phyloP scores from a whole-genome alignment of 2,113 vertebrate genomes.

The Gavialis gangeticus region DNA sequence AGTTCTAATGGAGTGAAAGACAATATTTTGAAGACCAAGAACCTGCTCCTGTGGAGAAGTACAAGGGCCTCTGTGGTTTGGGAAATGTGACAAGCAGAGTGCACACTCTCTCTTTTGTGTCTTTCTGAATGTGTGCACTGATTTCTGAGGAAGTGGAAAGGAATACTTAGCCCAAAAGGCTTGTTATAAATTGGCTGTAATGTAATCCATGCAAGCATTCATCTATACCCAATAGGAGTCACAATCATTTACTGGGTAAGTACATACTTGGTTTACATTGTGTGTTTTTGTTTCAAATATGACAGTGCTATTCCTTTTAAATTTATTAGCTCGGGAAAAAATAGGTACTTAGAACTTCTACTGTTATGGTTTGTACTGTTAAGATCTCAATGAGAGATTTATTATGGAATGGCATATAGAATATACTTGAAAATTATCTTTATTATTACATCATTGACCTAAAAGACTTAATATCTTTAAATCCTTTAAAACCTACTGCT shows the following conservation, averaged over 20 bases:
- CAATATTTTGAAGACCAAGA: neutral
- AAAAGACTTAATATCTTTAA: neutral
- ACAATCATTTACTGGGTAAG: neutral
- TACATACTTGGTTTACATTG: neutral
- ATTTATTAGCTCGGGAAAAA: neutral
- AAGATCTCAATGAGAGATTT: neutral
- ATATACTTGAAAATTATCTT: neutral
- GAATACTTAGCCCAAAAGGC: neutral
- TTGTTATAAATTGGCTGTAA: neutral
- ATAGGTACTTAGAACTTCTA: too few relatives aligned
- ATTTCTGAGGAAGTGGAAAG: neutral
- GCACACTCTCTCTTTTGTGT: neutral
- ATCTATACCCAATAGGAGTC: neutral
- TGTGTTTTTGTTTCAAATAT: neutral
- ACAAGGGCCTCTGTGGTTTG: neutral
- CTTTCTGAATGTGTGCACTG: neutral
- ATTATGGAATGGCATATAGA: neutral
- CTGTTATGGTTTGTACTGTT: neutral
- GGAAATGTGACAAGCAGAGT: neutral
- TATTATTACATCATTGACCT: neutral
- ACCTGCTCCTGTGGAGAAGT: neutral
- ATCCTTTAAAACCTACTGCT: rapidly evolving
- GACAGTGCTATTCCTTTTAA: neutral
- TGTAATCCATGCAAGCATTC: neutral
- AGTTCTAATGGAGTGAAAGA: neutral